Conservation (phyloP, 2,113 vertebrate genomes). For the Colossoma macropomum region DNA sequence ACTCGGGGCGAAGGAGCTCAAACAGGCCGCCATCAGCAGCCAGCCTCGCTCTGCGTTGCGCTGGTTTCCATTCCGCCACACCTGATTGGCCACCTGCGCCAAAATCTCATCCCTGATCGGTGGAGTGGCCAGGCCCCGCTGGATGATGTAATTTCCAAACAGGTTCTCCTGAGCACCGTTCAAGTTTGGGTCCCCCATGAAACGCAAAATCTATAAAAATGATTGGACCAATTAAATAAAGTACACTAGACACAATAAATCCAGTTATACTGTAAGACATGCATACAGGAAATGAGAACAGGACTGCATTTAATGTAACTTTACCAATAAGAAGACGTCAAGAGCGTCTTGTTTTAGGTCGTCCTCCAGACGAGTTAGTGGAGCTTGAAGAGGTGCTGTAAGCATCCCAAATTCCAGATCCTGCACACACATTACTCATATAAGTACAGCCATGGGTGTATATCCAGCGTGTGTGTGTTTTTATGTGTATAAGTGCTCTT, state of each 20-base stretch:
- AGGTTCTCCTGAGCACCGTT: constrained; percentile 86
- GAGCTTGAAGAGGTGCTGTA: constrained; percentile 76
- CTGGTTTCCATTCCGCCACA: constrained; percentile 88
- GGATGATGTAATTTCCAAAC: constrained; percentile 95
- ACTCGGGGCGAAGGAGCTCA: constrained; percentile 89
- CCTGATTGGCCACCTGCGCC: constrained; percentile 92
- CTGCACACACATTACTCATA: constrained; percentile 67
- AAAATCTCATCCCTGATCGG: constrained; percentile 92
- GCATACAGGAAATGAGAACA: no score
- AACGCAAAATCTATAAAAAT: constrained; percentile 85
- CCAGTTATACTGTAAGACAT: background rate
- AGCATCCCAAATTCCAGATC: constrained; percentile 92
- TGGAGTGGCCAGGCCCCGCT: constrained; percentile 83
- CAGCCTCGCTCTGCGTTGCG: constrained; percentile 92
- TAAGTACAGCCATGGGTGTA: constrained; percentile 4
- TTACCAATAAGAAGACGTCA: constrained; percentile 89
- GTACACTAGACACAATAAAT: background rate
- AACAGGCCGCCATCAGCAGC: constrained; percentile 89
- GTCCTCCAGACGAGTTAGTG: constrained; percentile 83
- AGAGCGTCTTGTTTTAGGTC: constrained; percentile 84
- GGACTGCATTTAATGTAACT: constrained; percentile 27
- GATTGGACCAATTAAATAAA: background rate
- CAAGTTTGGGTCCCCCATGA: constrained; percentile 94
- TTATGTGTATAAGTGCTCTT: constrained; percentile 43
- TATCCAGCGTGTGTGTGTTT: constrained; percentile 3